phyloP scores from a whole-genome alignment of 1,140 invertebrate genomes.

The Rhopalosiphum maidis region DNA sequence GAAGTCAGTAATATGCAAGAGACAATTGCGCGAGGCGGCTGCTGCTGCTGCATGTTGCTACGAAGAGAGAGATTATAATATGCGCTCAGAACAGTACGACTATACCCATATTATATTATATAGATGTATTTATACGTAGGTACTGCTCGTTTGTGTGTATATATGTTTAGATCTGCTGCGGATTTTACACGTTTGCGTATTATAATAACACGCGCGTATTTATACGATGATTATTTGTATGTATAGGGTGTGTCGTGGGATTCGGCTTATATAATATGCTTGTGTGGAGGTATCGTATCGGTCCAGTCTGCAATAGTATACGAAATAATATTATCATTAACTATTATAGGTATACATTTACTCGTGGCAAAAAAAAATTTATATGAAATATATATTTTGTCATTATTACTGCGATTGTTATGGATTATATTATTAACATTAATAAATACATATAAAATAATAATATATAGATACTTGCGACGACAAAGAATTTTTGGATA shows the following conservation, averaged over 20 bases:
- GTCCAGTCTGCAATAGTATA: background rate
- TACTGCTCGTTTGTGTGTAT: background rate
- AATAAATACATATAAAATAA: too few relatives aligned
- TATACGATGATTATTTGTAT: background rate
- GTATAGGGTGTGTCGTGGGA: background rate
- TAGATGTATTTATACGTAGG: background rate
- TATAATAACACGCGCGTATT: background rate
- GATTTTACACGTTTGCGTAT: background rate
- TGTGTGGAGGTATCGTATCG: background rate
- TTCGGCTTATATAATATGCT: background rate
- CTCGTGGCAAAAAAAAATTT: too few relatives aligned
- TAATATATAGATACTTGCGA: too few relatives aligned
- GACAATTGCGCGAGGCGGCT: conserved; percentile 1
- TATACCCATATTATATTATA: background rate
- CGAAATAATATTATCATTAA: background rate
- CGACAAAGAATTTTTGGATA: background rate
- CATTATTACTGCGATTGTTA: too few relatives aligned
- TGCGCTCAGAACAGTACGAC: background rate
- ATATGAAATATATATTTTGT: too few relatives aligned
- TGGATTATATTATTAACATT: too few relatives aligned
- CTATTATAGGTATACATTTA: too few relatives aligned
- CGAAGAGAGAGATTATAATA: conserved; percentile 8
- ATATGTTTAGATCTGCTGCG: background rate
- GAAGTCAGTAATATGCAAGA: conserved; percentile 5
- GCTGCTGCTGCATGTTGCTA: too few relatives aligned